Evolutionary conservation across 2,888 invertebrate species (phyloP).

Genomic region (Eupithecia insigniata): DNA sequence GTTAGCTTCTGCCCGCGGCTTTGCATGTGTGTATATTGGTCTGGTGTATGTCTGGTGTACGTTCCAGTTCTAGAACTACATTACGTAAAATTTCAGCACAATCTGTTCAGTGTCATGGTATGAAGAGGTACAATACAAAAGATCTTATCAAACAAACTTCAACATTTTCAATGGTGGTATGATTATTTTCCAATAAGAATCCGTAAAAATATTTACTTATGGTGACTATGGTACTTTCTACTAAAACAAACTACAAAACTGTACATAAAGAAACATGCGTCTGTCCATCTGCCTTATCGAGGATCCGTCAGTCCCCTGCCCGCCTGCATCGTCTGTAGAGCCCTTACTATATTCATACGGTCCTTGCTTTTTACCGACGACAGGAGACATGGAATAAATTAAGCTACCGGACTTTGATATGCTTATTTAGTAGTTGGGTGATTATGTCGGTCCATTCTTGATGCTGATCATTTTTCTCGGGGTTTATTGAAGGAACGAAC

Average conservation of each 20-base stretch:
- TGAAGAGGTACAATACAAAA: neutral
- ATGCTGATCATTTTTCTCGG: slow-evolving; percentile 15
- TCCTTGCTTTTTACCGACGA: slow-evolving; percentile 58
- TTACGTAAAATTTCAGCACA: neutral
- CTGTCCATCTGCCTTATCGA: neutral
- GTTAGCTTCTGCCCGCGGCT: neutral
- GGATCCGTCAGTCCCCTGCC: slow-evolving; percentile 1
- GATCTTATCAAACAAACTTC: neutral
- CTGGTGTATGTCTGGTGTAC: no score
- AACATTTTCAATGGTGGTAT: no score
- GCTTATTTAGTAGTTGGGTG: slow-evolving; percentile 53
- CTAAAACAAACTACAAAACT: neutral
- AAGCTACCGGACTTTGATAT: slow-evolving; percentile 79
- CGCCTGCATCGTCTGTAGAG: slow-evolving; percentile 18
- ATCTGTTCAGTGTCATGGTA: neutral
- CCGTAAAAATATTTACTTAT: no score
- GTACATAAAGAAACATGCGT: neutral
- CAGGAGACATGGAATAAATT: slow-evolving; percentile 78
- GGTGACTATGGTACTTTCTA: neutral
- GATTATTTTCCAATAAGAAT: no score
- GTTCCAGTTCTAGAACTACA: neutral
- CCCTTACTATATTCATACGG: slow-evolving; percentile 42
- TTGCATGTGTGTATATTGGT: neutral
- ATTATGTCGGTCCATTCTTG: slow-evolving; percentile 44
- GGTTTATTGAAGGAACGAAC: slow-evolving; percentile 2